Conservation (phyloP, 2,888 invertebrate genomes). For the Oscheius onirici region DNA sequence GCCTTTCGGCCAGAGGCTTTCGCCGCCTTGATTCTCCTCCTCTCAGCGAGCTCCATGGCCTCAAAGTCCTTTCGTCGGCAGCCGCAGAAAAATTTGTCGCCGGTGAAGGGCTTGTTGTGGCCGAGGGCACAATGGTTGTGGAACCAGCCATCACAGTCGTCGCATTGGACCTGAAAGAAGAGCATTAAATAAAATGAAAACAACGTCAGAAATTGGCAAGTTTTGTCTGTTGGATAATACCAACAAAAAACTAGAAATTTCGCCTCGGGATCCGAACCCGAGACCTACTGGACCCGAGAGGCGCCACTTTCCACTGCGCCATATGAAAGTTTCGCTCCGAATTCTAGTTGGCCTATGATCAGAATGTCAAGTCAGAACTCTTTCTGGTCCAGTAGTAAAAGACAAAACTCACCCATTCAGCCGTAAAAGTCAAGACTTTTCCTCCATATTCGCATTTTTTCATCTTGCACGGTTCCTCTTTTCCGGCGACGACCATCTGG, state of each 20-base stretch:
- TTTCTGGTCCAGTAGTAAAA: too few relatives aligned
- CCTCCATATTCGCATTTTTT: background rate
- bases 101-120: conserved; percentile 61
- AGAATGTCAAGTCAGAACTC: too few relatives aligned
- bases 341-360: too few relatives aligned
- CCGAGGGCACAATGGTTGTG: conserved; percentile 71
- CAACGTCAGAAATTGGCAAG: background rate
- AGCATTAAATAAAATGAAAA: background rate
- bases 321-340: too few relatives aligned
- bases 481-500: background rate
- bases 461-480: background rate
- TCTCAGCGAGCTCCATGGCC: background rate
- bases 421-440: background rate
- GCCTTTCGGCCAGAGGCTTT: conserved; percentile 53
- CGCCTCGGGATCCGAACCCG: too few relatives aligned
- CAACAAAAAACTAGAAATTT: too few relatives aligned
- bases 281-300: too few relatives aligned
- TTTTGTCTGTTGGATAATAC: too few relatives aligned
- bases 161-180: conserved; percentile 70
- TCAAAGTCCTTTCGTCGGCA: conserved; percentile 50
- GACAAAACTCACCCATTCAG: background rate
- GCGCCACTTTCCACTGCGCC: too few relatives aligned
- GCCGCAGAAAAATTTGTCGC: conserved; percentile 70
- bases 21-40: conserved; percentile 4
- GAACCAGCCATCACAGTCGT: conserved; percentile 72